phyloP scores from a whole-genome alignment of 2,113 vertebrate species.

The Hippocampus guttulatus region DNA sequence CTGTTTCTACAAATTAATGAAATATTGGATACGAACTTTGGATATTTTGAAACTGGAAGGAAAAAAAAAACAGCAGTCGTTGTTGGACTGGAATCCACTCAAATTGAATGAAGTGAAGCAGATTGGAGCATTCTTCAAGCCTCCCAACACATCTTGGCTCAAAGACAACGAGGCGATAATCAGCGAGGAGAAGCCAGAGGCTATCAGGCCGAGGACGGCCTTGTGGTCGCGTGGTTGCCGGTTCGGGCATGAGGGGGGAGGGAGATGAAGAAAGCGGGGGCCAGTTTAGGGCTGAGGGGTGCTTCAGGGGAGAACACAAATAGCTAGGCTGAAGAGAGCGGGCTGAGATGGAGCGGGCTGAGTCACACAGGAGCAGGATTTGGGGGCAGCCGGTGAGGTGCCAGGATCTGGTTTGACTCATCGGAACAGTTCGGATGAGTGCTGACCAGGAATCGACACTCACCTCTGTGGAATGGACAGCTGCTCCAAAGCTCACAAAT shows the following conservation, averaged over 20 bases:
- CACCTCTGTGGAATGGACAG: slow-evolving; percentile 65
- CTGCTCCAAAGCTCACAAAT: slow-evolving; percentile 39
- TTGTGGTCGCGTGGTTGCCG: slow-evolving; percentile 35
- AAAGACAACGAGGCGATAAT: not conserved
- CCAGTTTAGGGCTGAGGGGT: not conserved
- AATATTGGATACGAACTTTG: not conserved
- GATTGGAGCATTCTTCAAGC: slow-evolving; percentile 8
- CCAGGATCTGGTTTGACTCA: slow-evolving; percentile 50
- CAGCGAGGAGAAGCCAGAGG: not conserved
- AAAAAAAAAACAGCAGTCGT: not conserved
- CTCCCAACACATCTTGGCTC: not conserved
- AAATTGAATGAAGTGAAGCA: slow-evolving; percentile 14
- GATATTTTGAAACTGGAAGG: not conserved
- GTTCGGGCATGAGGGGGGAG: not conserved
- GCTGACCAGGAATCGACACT: slow-evolving; percentile 49
- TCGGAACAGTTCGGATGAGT: slow-evolving; percentile 17
- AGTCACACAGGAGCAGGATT: slow-evolving; percentile 49
- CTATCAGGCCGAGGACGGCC: not conserved
- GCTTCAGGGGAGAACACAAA: not conserved
- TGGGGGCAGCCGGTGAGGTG: not conserved
- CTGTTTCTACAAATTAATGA: not conserved
- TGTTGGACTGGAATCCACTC: slow-evolving; percentile 2
- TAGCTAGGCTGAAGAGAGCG: not conserved
- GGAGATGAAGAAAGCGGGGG: not conserved
- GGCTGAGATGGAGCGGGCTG: slow-evolving; percentile 32